A percentile compares a stretch with the other conserved stretches of the same genome.
Evolutionary conservation across 2,113 vertebrate genomes (phyloP).

Genomic region (Lepisosteus osseus): DNA sequence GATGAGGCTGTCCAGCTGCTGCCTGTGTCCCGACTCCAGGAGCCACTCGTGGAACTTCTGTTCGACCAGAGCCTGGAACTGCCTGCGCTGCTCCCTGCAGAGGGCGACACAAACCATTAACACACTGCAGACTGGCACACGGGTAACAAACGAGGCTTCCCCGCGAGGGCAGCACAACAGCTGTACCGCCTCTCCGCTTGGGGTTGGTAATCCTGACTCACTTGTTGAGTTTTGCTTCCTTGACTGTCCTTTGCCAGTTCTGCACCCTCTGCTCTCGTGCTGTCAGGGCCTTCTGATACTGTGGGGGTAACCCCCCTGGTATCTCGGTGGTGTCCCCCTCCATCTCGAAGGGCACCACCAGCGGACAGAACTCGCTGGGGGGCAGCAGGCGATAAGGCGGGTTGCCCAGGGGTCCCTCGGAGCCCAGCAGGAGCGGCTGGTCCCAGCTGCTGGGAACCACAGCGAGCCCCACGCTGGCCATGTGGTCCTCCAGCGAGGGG

Average conservation of each 20-base stretch:
- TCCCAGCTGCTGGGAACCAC: slow-evolving; percentile 91
- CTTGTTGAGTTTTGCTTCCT: slow-evolving; percentile 81
- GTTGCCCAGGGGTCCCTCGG: slow-evolving; percentile 55
- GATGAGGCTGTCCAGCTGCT: slow-evolving; percentile 87
- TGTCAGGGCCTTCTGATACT: slow-evolving; percentile 72
- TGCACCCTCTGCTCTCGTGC: slow-evolving; percentile 77
- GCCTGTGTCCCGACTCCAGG: slow-evolving; percentile 73
- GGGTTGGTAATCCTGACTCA: slow-evolving; percentile 49
- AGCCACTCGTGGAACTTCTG: slow-evolving; percentile 90
- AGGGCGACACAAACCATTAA: slow-evolving; percentile 9
- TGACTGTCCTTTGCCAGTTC: slow-evolving; percentile 84
- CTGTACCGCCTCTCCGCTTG: no score
- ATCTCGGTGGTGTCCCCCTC: slow-evolving; percentile 91
- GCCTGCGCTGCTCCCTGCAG: slow-evolving; percentile 80
- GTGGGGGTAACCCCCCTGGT: slow-evolving; percentile 77
- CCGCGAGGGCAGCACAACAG: no score
- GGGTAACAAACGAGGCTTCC: background rate
- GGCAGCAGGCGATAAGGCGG: slow-evolving; percentile 73
- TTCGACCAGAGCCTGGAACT: slow-evolving; percentile 84
- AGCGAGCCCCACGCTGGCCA: slow-evolving; percentile 87
- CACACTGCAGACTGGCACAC: background rate
- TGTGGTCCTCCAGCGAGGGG: slow-evolving; percentile 91
- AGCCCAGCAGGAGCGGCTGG: slow-evolving; percentile 74
- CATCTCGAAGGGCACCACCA: slow-evolving; percentile 89
- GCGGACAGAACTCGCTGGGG: slow-evolving; percentile 71